A percentile compares a stretch with the other conserved stretches of the same genome.
Conservation (phyloP, 92 coral and sea anemone species). For the Actinostola sp. region DNA sequence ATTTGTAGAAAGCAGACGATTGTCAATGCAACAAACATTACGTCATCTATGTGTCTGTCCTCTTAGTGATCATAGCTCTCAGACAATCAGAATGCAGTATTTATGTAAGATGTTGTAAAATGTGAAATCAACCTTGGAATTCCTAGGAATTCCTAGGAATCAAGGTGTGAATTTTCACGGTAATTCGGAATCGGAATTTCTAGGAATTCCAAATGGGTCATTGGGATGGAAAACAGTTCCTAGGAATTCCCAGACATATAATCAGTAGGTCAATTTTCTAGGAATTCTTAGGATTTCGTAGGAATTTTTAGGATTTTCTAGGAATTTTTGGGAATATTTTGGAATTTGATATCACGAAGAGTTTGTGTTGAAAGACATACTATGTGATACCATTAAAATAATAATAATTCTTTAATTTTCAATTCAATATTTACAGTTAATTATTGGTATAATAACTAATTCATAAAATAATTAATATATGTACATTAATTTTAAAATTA, state of each 20-base stretch:
- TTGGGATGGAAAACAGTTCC: too few relatives aligned
- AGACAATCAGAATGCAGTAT: slow-evolving; percentile 1
- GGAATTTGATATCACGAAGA: too few relatives aligned
- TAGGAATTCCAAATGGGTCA: slow-evolving; percentile 37
- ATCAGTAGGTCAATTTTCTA: too few relatives aligned
- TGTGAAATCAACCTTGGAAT: slow-evolving; percentile 16
- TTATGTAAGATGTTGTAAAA: background rate
- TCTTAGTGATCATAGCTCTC: slow-evolving; percentile 12
- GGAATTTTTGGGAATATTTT: too few relatives aligned
- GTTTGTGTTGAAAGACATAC: too few relatives aligned
- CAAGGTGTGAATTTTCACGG: slow-evolving; percentile 39
- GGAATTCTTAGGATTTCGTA: too few relatives aligned
- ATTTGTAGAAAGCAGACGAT: background rate
- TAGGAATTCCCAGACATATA: background rate
- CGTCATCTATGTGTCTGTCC: slow-evolving; percentile 15
- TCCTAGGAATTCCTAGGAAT: slow-evolving; percentile 39
- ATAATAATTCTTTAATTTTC: too few relatives aligned
- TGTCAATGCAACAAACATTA: background rate
- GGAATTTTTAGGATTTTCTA: slow-evolving; percentile 21
- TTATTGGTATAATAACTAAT: too few relatives aligned
- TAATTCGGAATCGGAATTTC: slow-evolving; percentile 40
- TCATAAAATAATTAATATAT: background rate
- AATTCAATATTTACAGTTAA: too few relatives aligned
- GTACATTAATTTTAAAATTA: too few relatives aligned
- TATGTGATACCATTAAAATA: too few relatives aligned